Conservation (phyloP, 2,888 invertebrate species). For the Notodonta dromedarius region DNA sequence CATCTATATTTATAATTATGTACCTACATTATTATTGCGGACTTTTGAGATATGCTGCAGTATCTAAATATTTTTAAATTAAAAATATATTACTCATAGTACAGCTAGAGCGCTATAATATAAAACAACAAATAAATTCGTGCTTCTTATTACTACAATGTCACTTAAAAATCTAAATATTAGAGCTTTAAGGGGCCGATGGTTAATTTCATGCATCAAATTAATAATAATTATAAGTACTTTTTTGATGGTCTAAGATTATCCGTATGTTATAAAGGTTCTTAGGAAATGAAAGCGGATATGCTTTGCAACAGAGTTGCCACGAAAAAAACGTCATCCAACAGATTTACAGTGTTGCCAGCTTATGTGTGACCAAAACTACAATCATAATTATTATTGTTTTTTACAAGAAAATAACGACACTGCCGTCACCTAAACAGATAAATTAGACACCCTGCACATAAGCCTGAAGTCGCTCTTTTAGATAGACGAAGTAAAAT, state of each 20-base stretch:
- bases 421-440: too few relatives aligned
- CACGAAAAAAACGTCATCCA: too few relatives aligned
- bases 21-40: too few relatives aligned
- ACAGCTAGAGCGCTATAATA: conserved; percentile 72
- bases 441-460: too few relatives aligned
- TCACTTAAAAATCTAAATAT: conserved; percentile 56
- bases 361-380: too few relatives aligned
- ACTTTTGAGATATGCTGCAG: too few relatives aligned
- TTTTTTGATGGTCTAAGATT: neutral
- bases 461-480: too few relatives aligned
- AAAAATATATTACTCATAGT: conserved; percentile 73
- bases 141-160: conserved; percentile 79
- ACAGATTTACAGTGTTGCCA: too few relatives aligned
- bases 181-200: conserved; percentile 4
- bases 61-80: conserved; percentile 46
- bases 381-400: too few relatives aligned
- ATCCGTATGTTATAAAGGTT: neutral
- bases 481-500: too few relatives aligned
- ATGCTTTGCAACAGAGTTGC: neutral
- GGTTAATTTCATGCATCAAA: neutral
- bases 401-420: too few relatives aligned
- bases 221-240: neutral
- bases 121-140: conserved; percentile 84
- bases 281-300: neutral
- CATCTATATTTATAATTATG: too few relatives aligned